Evolutionary conservation across 2,113 vertebrate genomes (phyloP), one percentile per base, ranked within the genome.

Genomic region (Dendropsophus ebraccatus): DNA sequence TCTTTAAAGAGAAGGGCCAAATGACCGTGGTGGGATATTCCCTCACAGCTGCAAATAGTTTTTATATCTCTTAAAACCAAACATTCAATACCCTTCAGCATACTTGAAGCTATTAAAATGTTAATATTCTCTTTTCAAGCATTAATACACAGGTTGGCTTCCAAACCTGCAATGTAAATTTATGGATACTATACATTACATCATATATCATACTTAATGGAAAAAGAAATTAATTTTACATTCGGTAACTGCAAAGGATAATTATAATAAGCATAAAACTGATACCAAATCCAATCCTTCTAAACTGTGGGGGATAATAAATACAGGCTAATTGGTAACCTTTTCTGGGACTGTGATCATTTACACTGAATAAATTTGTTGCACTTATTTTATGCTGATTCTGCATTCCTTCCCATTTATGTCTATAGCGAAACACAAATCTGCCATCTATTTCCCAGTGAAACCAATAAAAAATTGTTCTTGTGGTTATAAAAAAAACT

Each of bases 11-110:
- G 87, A 77, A 21, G 52, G 56, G 80, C 62, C 70, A 25, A 72
- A 87, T 87, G 65, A 90, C 60, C 89, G 88, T 88, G 9, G 67
- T 41, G 87, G 54, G 50, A 12, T 67, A 58, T 88, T 88, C 77
- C 88, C 90, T 89, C 87, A 85, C 8, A 52, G 90, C 87, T 90
- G 88, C 75, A 86, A 69, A 90, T 19, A 87, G 58, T 82, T 90
- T 88, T 88, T n/a, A 3, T 0, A 10, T 81, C 89, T 89, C 85
- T 28, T 83, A 86, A 87, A 86, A 88, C n/a, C 87, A 88, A 86
- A 7, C n/a, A 52, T 82, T 81, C 70, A 81, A 88, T 84, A 89
- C 45, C 60, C 3, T 30, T 81, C 89, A 83, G 87, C 82, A 74
- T 50, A 81, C 32, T 87, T 74, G 87, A 69, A 88, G 82, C 82